phyloP scores from a whole-genome alignment of 2,797 vertebrate genomes.

The Spheniscus humboldti region DNA sequence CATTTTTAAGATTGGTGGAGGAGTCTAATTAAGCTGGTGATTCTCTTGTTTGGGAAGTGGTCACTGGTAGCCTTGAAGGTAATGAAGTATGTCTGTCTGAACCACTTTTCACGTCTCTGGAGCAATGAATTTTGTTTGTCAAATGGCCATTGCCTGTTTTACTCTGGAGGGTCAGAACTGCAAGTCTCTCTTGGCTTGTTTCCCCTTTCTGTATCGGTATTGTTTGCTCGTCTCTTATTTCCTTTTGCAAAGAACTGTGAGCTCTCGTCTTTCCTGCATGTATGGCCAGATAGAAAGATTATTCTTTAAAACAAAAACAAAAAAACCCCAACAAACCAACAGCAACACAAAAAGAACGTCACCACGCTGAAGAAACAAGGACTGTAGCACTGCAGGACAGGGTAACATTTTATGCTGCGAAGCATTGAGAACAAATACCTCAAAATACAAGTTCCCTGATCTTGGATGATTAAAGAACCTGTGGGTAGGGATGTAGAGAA shows the following conservation, averaged over 20 bases:
- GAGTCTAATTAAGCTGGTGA: neutral
- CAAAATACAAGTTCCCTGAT: neutral
- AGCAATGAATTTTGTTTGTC: neutral
- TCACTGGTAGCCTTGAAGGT: neutral
- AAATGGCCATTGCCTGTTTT: neutral
- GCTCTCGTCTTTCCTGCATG: neutral
- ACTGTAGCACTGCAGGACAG: neutral
- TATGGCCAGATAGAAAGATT: neutral
- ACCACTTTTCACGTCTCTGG: neutral
- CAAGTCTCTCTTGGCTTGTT: neutral
- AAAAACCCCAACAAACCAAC: neutral
- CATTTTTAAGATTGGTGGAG: neutral
- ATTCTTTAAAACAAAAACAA: neutral
- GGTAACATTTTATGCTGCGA: neutral
- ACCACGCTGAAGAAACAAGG: neutral
- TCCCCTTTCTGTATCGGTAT: neutral
- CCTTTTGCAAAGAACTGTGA: neutral
- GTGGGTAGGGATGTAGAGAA: neutral
- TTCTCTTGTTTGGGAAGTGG: neutral
- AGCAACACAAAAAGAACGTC: neutral
- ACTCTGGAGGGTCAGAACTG: neutral
- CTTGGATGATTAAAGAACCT: neutral
- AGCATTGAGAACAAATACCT: neutral
- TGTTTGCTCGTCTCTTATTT: neutral
- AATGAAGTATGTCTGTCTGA: neutral